These are phyloP conservation scores for Drosophila baimaii DNA, from an alignment of 1,140 invertebrate genomes.

Conservation along the genomic window DNA sequence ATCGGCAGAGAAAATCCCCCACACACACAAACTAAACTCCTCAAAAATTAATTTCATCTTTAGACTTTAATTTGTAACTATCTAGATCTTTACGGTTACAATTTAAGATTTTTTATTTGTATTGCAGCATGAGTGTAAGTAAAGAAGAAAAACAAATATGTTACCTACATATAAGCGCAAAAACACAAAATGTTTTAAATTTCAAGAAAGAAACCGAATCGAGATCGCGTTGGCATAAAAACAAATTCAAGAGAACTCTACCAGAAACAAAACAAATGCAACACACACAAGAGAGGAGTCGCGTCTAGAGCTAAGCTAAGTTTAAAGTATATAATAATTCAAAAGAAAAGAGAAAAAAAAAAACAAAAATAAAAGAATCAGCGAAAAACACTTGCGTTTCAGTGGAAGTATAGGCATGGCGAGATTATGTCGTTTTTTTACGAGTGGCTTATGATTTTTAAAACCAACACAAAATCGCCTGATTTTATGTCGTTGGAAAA, in stretches of 20 bases:
- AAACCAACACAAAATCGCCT: no score
- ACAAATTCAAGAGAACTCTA: slow-evolving; percentile 62
- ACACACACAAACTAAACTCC: slow-evolving; percentile 63
- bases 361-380: slow-evolving; percentile 55
- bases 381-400: slow-evolving; percentile 8
- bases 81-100: slow-evolving; percentile 80
- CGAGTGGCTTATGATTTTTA: no score
- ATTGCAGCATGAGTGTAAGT: slow-evolving; percentile 78
- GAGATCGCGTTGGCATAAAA: slow-evolving; percentile 63
- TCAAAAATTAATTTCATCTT: slow-evolving; percentile 78
- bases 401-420: slow-evolving; percentile 12
- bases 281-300: slow-evolving; percentile 53
- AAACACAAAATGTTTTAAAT: slow-evolving; percentile 78
- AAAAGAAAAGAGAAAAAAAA: slow-evolving; percentile 52
- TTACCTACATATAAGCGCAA: slow-evolving; percentile 81
- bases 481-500: no score
- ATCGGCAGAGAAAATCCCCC: slow-evolving; percentile 18
- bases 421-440: no score
- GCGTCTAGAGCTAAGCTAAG: slow-evolving; percentile 53
- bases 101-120: slow-evolving; percentile 81
- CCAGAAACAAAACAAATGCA: slow-evolving; percentile 63
- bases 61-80: slow-evolving; percentile 82
- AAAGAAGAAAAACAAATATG: slow-evolving; percentile 65
- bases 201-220: slow-evolving; percentile 48
- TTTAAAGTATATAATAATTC: slow-evolving; percentile 52